Conservation (phyloP, 2,797 vertebrate genomes). For the Acanthurus leucopareius region DNA sequence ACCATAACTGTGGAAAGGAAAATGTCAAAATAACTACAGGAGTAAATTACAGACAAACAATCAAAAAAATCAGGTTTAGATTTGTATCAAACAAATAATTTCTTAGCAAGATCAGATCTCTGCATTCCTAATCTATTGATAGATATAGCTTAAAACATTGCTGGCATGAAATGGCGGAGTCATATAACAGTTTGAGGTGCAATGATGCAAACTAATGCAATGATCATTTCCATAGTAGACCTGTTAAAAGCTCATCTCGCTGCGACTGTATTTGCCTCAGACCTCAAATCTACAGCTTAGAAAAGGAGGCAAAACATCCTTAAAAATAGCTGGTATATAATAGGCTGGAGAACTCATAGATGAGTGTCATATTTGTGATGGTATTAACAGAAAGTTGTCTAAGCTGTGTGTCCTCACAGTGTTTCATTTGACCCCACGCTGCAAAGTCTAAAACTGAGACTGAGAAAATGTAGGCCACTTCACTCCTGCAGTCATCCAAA, state of each 20-base stretch:
- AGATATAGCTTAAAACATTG: conserved; percentile 45
- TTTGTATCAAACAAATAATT: conserved; percentile 26
- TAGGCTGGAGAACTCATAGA: neutral
- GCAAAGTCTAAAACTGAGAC: conserved; percentile 34
- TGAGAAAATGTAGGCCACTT: conserved; percentile 62
- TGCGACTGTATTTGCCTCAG: neutral
- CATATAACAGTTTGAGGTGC: conserved; percentile 35
- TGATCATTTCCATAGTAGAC: conserved; percentile 5
- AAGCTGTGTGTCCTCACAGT: conserved; percentile 18
- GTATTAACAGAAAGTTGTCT: conserved; percentile 1
- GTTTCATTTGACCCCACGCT: conserved; percentile 40
- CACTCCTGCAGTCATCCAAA: conserved; percentile 61
- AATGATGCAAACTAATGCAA: conserved; percentile 23
- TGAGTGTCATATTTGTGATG: neutral
- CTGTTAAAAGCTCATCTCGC: neutral
- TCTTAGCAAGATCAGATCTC: conserved; percentile 30
- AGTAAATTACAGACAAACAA: conserved; percentile 3
- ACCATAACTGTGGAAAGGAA: conserved; percentile 8
- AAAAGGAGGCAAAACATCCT: conserved; percentile 3
- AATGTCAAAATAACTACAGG: neutral
- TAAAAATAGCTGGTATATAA: neutral
- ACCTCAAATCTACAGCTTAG: neutral
- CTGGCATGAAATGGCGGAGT: conserved; percentile 33
- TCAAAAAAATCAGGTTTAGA: conserved; percentile 14
- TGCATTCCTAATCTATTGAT: conserved; percentile 37